Evolutionary conservation across 2,113 vertebrate genomes (phyloP).

Genomic region (Halichoerus grypus): DNA sequence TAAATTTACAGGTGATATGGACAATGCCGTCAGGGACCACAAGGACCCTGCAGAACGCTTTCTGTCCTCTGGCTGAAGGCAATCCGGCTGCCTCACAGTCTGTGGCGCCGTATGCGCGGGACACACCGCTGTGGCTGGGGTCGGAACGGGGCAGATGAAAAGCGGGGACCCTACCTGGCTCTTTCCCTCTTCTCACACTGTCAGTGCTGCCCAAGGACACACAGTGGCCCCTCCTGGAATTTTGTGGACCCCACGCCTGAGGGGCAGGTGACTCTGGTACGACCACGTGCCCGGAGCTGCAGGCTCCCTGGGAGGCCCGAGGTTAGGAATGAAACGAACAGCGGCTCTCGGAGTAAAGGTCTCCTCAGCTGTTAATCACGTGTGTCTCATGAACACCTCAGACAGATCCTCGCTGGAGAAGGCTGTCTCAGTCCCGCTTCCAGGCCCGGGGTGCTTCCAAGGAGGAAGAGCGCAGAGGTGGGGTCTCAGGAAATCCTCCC

Average conservation of each 20-base stretch:
- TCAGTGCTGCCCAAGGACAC: neutral
- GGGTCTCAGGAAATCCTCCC: neutral
- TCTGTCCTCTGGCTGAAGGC: neutral
- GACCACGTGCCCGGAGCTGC: neutral
- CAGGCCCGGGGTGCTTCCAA: neutral
- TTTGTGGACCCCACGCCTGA: neutral
- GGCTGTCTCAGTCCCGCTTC: neutral
- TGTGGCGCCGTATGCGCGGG: neutral
- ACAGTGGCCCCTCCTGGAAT: neutral
- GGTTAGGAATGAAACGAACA: neutral
- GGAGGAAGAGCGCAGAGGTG: neutral
- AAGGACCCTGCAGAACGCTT: neutral
- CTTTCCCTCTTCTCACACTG: neutral
- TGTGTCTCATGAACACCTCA: rapidly evolving
- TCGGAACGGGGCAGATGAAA: no score
- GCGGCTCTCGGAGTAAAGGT: neutral
- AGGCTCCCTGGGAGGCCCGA: neutral
- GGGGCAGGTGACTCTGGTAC: neutral
- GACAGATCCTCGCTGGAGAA: neutral
- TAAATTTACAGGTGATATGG: neutral
- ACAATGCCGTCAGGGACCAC: neutral
- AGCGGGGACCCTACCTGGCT: neutral
- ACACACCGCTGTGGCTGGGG: rapidly evolving
- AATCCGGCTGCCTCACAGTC: rapidly evolving
- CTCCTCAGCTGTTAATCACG: rapidly evolving